These are phyloP conservation scores for Poeciliopsis turneri DNA, from an alignment of 2,797 vertebrate species.

Conservation along the genomic window DNA sequence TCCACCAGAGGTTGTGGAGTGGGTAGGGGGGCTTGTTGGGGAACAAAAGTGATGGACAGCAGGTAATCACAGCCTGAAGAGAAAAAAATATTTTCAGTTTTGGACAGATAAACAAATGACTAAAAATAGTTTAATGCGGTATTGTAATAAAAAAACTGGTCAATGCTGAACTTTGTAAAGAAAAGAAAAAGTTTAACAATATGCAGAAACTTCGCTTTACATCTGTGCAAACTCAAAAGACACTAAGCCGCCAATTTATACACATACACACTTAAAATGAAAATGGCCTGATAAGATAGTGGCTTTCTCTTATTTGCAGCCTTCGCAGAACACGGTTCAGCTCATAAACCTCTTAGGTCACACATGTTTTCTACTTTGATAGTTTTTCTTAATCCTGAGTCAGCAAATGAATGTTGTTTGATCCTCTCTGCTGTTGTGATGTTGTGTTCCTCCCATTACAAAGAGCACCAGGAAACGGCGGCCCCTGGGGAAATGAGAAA, in stretches of 20 bases:
- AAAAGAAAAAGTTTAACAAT: slow-evolving; percentile 11
- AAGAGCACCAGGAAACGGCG: slow-evolving; percentile 74
- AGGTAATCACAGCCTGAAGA: slow-evolving; percentile 69
- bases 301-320: slow-evolving; percentile 6
- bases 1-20: slow-evolving; percentile 44
- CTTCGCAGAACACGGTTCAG: not conserved
- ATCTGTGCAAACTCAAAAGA: not conserved
- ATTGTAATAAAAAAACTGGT: slow-evolving; percentile 21
- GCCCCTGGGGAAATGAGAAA: slow-evolving; percentile 69
- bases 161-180: not conserved
- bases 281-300: slow-evolving; percentile 8
- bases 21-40: not conserved
- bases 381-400: slow-evolving; percentile 75
- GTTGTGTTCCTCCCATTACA: slow-evolving; percentile 75
- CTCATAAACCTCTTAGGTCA: slow-evolving; percentile 39
- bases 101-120: slow-evolving; percentile 26
- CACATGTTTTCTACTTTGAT: slow-evolving; percentile 52
- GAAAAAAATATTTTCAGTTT: slow-evolving; percentile 50
- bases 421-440: slow-evolving; percentile 71
- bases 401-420: slow-evolving; percentile 70
- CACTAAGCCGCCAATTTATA: not conserved
- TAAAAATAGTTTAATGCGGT: slow-evolving; percentile 27
- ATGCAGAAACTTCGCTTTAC: not conserved
- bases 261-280: not conserved
- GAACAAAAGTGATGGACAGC: slow-evolving; percentile 46